These are phyloP conservation scores for Bolinopsis microptera DNA, from an alignment of 37 sponge, comb jelly and placozoan genomes.

Conservation along the genomic window DNA sequence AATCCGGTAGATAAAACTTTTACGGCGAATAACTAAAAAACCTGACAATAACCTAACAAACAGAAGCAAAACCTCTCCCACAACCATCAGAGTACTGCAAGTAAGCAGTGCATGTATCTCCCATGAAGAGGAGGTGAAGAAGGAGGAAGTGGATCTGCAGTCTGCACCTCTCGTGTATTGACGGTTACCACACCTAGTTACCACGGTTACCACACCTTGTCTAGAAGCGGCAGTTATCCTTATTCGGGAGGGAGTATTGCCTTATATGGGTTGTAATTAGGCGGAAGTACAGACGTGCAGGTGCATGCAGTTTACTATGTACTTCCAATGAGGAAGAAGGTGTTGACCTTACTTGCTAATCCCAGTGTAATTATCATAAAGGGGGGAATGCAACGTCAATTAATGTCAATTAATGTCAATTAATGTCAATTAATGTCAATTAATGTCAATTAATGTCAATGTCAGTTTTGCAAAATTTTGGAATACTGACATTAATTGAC, in stretches of 20 bases:
- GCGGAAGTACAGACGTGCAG: not conserved
- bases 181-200: not conserved
- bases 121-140: not conserved
- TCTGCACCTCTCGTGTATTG: not conserved
- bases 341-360: not conserved
- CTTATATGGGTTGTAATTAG: not conserved
- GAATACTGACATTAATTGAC: too few species aligned
- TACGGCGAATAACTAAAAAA: too few species aligned
- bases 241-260: not conserved
- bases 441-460: too few species aligned
- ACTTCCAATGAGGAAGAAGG: not conserved
- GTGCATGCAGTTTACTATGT: not conserved
- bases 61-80: too few species aligned
- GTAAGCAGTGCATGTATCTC: too few species aligned
- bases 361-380: too few species aligned
- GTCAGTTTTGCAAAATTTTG: too few species aligned
- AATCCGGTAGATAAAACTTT: too few species aligned
- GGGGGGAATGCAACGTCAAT: too few species aligned
- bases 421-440: too few species aligned
- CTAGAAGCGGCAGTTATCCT: not conserved
- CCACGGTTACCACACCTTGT: not conserved
- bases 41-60: too few species aligned
- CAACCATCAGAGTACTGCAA: not conserved
- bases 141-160: not conserved
- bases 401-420: too few species aligned